Percentiles rank a stretch among this genome's conserved stretches.
Conservation (phyloP, 1,140 invertebrate genomes). For the Stegodyphus dumicola region DNA sequence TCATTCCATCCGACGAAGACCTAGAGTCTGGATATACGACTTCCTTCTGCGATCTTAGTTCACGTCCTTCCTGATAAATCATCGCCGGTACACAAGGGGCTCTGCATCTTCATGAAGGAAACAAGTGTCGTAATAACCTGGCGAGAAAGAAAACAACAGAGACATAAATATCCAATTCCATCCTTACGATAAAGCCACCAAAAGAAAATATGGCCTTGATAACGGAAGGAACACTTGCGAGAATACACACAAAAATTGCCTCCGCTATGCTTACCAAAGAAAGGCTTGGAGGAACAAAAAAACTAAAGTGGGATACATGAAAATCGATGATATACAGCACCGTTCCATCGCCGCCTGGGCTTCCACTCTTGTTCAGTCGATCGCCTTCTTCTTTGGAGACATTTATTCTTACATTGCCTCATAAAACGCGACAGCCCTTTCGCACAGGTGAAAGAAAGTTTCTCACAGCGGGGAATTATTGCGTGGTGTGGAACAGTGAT, state of each 20-base stretch:
- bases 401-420: conserved; percentile 19
- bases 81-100: not conserved
- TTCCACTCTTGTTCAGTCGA: conserved; percentile 8
- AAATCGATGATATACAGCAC: conserved; percentile 45
- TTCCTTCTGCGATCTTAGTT: no score
- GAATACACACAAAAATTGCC: not conserved
- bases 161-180: conserved; percentile 52
- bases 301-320: conserved; percentile 11
- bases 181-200: conserved; percentile 46
- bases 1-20: no score
- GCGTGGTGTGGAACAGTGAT: no score
- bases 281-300: not conserved
- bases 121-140: conserved; percentile 40
- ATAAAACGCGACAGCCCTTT: conserved; percentile 16
- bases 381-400: conserved; percentile 28
- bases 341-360: not conserved
- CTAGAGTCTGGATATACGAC: no score
- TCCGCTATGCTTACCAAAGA: not conserved
- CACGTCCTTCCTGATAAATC: conserved; percentile 14
- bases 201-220: conserved; percentile 3
- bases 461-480: no score
- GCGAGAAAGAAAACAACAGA: conserved; percentile 23
- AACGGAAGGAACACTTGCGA: not conserved
- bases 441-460: not conserved
- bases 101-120: conserved; percentile 46